These are phyloP conservation scores for Schizopygopsis malacanthus DNA, from an alignment of 2,797 vertebrate species.

Conservation along the genomic window DNA sequence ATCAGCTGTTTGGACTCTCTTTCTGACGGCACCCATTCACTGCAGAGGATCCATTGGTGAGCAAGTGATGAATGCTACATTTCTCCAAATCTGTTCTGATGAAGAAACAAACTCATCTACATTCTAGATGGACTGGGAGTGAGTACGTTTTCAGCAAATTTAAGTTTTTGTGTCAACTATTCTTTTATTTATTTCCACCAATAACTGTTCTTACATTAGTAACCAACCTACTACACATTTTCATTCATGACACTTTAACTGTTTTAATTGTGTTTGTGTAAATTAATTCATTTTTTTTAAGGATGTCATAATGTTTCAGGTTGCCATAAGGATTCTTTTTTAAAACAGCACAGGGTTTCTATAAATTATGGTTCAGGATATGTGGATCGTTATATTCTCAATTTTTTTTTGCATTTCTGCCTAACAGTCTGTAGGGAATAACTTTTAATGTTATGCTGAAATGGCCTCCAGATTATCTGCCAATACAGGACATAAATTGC, in stretches of 20 bases:
- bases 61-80: not conserved
- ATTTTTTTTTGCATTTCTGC: not conserved
- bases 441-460: constrained; percentile 31
- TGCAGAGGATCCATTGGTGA: not conserved
- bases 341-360: not conserved
- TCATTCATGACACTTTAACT: too few species aligned
- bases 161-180: not conserved
- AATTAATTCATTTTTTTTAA: not conserved
- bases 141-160: not conserved
- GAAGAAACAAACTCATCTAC: not conserved
- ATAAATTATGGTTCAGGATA: not conserved
- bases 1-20: not conserved
- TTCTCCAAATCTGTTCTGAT: not conserved
- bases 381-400: not conserved
- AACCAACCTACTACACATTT: not conserved
- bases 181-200: not conserved
- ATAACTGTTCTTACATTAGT: not conserved
- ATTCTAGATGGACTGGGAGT: not conserved
- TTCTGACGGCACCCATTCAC: not conserved
- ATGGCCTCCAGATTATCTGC: constrained; percentile 10
- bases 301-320: not conserved
- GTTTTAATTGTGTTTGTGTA: too few species aligned
- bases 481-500: constrained; percentile 2
- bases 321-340: not conserved
- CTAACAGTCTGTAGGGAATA: not conserved